Base-by-base conservation (phyloP, 2,113 vertebrate species). In the Cheilinus undulatus region DNA sequence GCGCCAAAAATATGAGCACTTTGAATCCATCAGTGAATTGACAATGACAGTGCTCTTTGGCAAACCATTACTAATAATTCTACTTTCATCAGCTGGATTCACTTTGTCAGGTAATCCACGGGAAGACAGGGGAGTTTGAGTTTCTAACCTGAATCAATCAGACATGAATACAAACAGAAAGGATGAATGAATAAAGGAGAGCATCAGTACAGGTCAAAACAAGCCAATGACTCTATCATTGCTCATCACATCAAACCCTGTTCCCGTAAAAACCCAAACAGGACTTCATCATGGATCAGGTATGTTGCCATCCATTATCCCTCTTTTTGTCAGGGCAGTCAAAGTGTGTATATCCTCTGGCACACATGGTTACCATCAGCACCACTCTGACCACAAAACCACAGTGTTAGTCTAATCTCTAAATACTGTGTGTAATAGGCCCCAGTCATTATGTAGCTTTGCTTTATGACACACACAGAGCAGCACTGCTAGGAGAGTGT, bases 361-460 rank as follows among this genome's bases (percentile, higher is more conserved):
- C 75, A 76, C 91, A 92, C 77, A 91, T 91, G 91, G 86, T 90
- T 83, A 69, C 82, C 79, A 91, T 90, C 89, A 88, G 46, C 52
- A 42, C n/a, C 15, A 63, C 65, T 73, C 67, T 24, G 5, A 83
- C 87, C 89, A 74, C 82, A 71, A 86, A 88, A 92, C 91, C 87
- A 51, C 88, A 88, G 78, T 86, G 89, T 91, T 86, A 80, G 88
- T 92, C 73, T 89, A 91, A 89, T 91, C 80, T 89, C 79, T 84
- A 91, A 87, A 90, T 86, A 83, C 81, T 46, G 23, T 79, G 87
- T 88, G 85, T 86, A 89, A 89, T 88, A 70, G 81, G 59, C 62
- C 73, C 76, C 20, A 87, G 84, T 90, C 80, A 88, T 85, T 89
- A 85, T 46, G 75, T 68, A 65, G 54, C 75, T 69, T 70, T n/a